phyloP scores from a whole-genome alignment of 2,797 vertebrate genomes.

The Diceros bicornis region DNA sequence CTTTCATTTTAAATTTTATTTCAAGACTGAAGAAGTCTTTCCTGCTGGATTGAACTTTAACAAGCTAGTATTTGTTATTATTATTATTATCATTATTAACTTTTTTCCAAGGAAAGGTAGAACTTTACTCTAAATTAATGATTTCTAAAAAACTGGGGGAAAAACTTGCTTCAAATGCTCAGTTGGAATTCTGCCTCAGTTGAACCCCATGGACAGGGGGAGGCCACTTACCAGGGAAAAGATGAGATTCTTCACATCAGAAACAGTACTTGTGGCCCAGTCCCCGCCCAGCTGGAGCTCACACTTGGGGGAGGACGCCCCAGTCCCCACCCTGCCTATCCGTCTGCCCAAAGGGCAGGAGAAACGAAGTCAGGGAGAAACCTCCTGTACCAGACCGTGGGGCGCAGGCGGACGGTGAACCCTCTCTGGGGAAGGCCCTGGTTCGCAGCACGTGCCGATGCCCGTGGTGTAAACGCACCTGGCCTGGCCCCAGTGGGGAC shows the following conservation, averaged over 20 bases:
- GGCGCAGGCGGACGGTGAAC: too few relatives aligned
- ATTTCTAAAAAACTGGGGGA: not conserved
- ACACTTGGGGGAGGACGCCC: not conserved
- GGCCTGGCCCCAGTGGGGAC: not conserved
- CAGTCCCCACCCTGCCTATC: not conserved
- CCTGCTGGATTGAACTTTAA: not conserved
- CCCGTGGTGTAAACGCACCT: not conserved
- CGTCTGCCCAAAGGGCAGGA: not conserved
- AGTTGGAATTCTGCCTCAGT: too few relatives aligned
- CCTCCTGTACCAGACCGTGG: not conserved
- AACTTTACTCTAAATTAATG: too few relatives aligned
- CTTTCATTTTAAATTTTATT: not conserved
- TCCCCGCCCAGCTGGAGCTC: fast-evolving
- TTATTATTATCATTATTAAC: not conserved
- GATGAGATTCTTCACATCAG: fast-evolving
- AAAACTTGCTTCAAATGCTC: not conserved
- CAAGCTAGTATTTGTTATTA: not conserved
- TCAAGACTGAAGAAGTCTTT: not conserved
- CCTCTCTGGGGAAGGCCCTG: not conserved
- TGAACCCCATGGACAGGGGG: too few relatives aligned
- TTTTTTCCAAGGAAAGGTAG: not conserved
- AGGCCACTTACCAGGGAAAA: too few relatives aligned
- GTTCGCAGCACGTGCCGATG: not conserved
- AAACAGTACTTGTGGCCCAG: not conserved
- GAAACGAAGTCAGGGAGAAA: not conserved